Conservation (phyloP, 23 tunicate species). For the Clavelina lepadiformis region DNA sequence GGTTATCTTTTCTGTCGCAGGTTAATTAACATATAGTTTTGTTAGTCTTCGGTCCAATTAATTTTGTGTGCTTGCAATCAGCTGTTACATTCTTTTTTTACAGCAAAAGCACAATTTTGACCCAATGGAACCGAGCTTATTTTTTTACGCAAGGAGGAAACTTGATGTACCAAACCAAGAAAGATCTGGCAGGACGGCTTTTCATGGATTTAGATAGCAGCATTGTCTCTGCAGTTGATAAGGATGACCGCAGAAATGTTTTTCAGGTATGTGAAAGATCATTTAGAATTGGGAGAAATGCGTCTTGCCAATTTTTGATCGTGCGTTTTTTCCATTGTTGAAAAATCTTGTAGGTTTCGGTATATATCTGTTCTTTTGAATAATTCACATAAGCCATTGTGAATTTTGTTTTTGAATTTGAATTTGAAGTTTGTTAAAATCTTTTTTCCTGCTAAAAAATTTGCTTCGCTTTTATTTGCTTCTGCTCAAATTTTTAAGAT, state of each 20-base stretch:
- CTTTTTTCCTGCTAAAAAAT: no score
- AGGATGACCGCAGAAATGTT: constrained; percentile 76
- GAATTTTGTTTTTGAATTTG: no score
- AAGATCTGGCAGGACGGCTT: constrained; percentile 66
- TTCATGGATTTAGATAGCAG: constrained; percentile 78
- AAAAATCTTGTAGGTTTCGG: no score
- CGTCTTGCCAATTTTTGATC: no score
- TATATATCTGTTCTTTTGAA: no score
- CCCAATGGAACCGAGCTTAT: constrained; percentile 81
- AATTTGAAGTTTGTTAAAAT: no score
- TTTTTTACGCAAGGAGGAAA: constrained; percentile 87
- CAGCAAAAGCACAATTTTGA: constrained; percentile 45
- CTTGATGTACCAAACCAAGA: constrained; percentile 66
- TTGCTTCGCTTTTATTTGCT: no score
- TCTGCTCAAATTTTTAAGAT: no score
- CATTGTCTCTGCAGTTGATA: constrained; percentile 22
- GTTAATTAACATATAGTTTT: constrained; percentile 4
- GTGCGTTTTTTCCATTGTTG: no score
- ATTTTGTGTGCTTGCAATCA: no score
- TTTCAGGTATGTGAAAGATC: constrained; percentile 69
- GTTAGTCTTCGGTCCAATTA: background rate
- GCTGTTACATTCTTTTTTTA: constrained; percentile 3
- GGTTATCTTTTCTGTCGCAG: constrained; percentile 50
- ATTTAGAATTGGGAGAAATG: no score
- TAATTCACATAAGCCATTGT: no score